Base-by-base conservation (phyloP, 2,797 vertebrate species). In the Eulemur rubriventer region DNA sequence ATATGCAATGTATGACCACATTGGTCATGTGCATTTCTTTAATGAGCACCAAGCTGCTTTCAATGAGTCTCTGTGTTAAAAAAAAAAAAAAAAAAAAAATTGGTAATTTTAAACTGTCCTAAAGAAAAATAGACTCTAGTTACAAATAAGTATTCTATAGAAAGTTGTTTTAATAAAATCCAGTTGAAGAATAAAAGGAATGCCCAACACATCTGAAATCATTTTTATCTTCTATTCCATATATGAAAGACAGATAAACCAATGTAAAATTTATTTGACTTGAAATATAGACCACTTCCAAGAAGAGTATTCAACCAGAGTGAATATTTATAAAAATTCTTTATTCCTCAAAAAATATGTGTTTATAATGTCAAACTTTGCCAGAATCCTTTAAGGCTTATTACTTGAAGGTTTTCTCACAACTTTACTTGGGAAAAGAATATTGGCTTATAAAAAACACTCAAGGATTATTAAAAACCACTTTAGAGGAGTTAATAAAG, bases 201-300 rank as follows among this genome's bases (percentile, higher is more conserved):
- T 28, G 78, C 24, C 65, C 67, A 82, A 72, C 92, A 93, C 95
- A 97, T 97, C 96, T 97, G 96, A 96, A 97, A 96, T 57, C 78
- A 95, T 55, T 96, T 97, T 85, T 61, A 70, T 63, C n/a, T 87
- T 61, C 43, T 67, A 69, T 35, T 76, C 88, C 48, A 92, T 89
- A 95, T 88, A 92, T 35, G 35, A 94, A 97, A 83, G 50, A 89
- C 75, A 96, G 67, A 97, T 92, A 97, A 95, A 90, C 65, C 92
- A 96, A 88, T 12, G 13, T 52, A 81, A 95, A 96, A 78, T 95
- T 84, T 84, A 95, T 96, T 93, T 92, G 82, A 96, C 48, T 83
- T 93, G 65, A 96, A 97, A 95, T 80, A 80, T 24, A 89, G 46
- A 85, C 96, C 14, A 83, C 43, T 78, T 94, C 81, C 70, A 91